These are phyloP conservation scores for Actinia equina DNA, from an alignment of 64 coral and sea anemone species.

Conservation along the genomic window DNA sequence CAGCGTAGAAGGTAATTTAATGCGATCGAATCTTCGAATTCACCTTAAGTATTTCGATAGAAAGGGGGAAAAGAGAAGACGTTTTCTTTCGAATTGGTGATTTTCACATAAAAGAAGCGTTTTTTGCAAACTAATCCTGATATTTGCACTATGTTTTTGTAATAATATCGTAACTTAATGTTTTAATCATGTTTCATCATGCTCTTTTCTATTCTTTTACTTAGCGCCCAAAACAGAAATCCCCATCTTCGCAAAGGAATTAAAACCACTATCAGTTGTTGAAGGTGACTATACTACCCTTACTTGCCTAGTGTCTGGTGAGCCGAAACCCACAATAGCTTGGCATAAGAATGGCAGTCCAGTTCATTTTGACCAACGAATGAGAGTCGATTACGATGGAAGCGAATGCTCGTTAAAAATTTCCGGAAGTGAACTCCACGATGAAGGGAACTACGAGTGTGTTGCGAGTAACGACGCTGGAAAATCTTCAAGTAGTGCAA, in stretches of 20 bases:
- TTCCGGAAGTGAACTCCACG: slow-evolving; percentile 30
- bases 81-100: too few species aligned
- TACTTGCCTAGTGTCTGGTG: slow-evolving; percentile 55
- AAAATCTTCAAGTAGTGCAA: slow-evolving; percentile 46
- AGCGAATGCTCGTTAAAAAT: slow-evolving; percentile 42
- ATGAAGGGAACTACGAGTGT: slow-evolving; percentile 74
- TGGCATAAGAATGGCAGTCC: slow-evolving; percentile 70
- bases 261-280: slow-evolving; percentile 46
- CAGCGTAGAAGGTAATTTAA: slow-evolving; percentile 27
- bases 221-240: slow-evolving; percentile 53
- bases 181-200: background rate
- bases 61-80: background rate
- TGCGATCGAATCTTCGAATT: background rate
- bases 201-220: background rate
- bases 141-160: background rate
- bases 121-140: too few species aligned
- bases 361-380: slow-evolving; percentile 39
- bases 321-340: slow-evolving; percentile 65
- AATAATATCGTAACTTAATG: too few species aligned
- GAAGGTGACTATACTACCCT: slow-evolving; percentile 54
- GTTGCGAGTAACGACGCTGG: slow-evolving; percentile 65
- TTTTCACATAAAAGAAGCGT: too few species aligned
- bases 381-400: slow-evolving; percentile 56
- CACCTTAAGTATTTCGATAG: too few species aligned
- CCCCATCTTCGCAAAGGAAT: slow-evolving; percentile 50